Evolutionary conservation across 2,888 invertebrate genomes (phyloP), one percentile per base, ranked within the genome.

Genomic region (Hermaeophaga mercurialis): DNA sequence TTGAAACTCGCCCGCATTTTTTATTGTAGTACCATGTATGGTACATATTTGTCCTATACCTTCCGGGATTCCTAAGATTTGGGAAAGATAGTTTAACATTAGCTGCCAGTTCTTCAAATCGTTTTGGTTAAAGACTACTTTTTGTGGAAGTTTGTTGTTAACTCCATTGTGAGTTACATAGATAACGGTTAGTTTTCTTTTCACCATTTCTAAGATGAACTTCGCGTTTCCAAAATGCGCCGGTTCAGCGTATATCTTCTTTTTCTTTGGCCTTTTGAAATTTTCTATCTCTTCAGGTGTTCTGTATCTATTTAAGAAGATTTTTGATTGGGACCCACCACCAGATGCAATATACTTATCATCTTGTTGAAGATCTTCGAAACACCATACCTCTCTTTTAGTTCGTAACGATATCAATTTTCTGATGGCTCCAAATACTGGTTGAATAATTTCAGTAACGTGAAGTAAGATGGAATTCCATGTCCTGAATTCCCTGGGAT

Each of bases 341-440:
- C 43, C 43, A 6, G 26, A 24, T 1, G 14, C 43, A 1, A 43
- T 43, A 14, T 43, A 43, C 14, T 43, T 43, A 24, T 43, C 43
- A 5, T 24, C 2, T 6, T 22, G 7, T 8, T 12, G 4, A 1
- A 43, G 19, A 12, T 43, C 43, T 8, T 43, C 43, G 24, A 19
- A 43, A 18, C 15, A 12, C 11, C 14, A 8, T 8, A 43, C 26
- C 12, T 43, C 43, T 26, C 12, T 2, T 6, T 18, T 22, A 3
- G 24, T 24, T 43, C 26, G 24, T 11, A 43, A 18, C 9, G 43
- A 43, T 2, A 43, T 43, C 7, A 43, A 11, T 26, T 24, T 43
- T 6, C 43, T 15, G 2, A 43, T 43, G 6, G 43, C 22, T 5
- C 43, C 43, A 26, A 43, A 43, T 1, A 2, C 6, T 8, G 43